Evolutionary conservation across 2,888 invertebrate genomes (phyloP).

Genomic region (Torymus aiolomorphi): DNA sequence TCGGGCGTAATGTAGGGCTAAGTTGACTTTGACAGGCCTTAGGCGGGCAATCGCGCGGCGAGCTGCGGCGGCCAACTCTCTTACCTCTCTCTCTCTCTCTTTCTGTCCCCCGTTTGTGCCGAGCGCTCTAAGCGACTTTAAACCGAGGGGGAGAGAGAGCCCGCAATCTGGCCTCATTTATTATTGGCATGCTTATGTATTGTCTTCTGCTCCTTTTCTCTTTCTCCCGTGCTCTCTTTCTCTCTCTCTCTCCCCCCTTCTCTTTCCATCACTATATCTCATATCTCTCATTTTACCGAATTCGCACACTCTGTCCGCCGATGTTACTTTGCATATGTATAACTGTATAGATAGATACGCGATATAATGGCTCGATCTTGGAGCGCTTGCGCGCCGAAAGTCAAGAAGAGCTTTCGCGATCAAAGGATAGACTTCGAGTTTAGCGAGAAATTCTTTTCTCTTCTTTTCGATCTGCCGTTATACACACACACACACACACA

Average conservation of each 20-base stretch:
- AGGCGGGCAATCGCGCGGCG: conserved; percentile 50
- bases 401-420: too few species aligned
- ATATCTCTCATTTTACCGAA: background rate
- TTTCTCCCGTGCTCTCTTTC: too few species aligned
- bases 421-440: too few species aligned
- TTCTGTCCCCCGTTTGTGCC: conserved; percentile 17
- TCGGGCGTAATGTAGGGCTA: conserved; percentile 41
- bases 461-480: too few species aligned
- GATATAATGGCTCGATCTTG: too few species aligned
- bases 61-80: conserved; percentile 38
- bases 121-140: conserved; percentile 40
- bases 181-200: conserved; percentile 66
- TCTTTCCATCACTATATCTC: background rate
- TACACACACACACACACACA: too few species aligned
- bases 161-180: conserved; percentile 71
- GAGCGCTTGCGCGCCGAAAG: too few species aligned
- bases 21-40: conserved; percentile 70
- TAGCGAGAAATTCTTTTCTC: too few species aligned
- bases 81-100: background rate
- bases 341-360: background rate
- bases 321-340: background rate
- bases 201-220: conserved; percentile 61
- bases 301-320: background rate
- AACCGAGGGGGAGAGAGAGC: conserved; percentile 17
- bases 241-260: background rate